Base-by-base conservation (phyloP, 2,113 vertebrate species). In the Danionella cerebrum region DNA sequence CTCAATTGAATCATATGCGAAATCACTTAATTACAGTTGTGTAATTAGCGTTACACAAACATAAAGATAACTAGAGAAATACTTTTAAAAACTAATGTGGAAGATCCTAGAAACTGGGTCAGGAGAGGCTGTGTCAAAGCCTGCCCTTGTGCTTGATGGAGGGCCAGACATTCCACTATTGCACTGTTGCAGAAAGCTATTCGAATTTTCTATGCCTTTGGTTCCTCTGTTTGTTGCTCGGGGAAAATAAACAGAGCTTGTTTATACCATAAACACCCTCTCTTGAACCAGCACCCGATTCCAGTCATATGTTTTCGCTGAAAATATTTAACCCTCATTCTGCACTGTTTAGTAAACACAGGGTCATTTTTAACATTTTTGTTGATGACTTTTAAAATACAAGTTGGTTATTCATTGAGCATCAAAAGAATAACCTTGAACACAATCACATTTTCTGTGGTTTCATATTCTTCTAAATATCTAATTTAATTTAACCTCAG, bases 211-310 rank as follows among this genome's bases (percentile, higher is more conserved):
- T 39, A 7, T 75, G 69, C 12, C 39, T 69, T 63, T 62, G 69
- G 45, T 68, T 75, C 53, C 50, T 55, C 53, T n/a, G 9, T 76
- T 76, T 69, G 8, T 36, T 63, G 51, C 27, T 9, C 22, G 69
- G 5, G 2, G 58, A 65, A 83, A 78, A 82, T 73, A 73, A 79
- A 75, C 60, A 14, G 14, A 3, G n/a, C 12, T 72, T 84, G 84
- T 86, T 86, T 86, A 68, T 41, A 73, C 76, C 76, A 78, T 65
- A 72, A 84, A 86, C 81, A 86, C 36, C 4, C 18, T 53, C 7
- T 63, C 33, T 82, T 79, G 73, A 65, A 54, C 71, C 67, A 73
- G 52, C 77, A 79, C 75, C 66, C 59, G 41, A 67, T 69, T 64
- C 67, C 2, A 4, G n/a, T 47, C 62, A 66, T 74, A 75, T 42